phyloP scores from a whole-genome alignment of 2,113 vertebrate species.

The Pyrgilauda ruficollis region DNA sequence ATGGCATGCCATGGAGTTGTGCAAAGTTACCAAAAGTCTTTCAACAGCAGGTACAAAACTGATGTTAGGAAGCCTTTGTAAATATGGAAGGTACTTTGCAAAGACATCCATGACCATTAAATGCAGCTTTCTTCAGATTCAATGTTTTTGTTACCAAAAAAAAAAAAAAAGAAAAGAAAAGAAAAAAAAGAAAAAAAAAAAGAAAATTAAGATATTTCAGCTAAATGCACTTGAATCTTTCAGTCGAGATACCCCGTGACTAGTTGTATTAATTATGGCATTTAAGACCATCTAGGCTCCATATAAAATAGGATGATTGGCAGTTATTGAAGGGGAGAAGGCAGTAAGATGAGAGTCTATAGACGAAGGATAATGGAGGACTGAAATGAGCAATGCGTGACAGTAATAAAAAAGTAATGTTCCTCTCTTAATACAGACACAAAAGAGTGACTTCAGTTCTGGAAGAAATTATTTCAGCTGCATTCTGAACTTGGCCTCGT shows the following conservation, averaged over 20 bases:
- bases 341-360: background rate
- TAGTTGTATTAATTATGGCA: background rate
- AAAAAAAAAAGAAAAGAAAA: background rate
- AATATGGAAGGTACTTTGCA: background rate
- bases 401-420: background rate
- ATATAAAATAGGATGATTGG: background rate
- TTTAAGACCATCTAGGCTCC: background rate
- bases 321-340: background rate
- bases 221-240: background rate
- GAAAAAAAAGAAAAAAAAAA: background rate
- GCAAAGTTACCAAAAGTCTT: background rate
- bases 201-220: background rate
- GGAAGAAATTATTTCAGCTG: constrained; percentile 2
- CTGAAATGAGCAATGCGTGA: background rate
- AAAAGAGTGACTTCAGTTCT: background rate
- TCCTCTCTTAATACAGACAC: background rate
- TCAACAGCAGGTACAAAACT: background rate
- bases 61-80: background rate
- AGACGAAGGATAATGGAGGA: background rate
- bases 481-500: background rate
- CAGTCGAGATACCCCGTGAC: background rate
- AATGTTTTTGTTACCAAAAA: background rate
- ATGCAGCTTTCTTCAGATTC: background rate
- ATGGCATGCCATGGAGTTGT: background rate
- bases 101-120: background rate